Conservation (phyloP, 2,888 invertebrate species). For the Phorcus lineatus region DNA sequence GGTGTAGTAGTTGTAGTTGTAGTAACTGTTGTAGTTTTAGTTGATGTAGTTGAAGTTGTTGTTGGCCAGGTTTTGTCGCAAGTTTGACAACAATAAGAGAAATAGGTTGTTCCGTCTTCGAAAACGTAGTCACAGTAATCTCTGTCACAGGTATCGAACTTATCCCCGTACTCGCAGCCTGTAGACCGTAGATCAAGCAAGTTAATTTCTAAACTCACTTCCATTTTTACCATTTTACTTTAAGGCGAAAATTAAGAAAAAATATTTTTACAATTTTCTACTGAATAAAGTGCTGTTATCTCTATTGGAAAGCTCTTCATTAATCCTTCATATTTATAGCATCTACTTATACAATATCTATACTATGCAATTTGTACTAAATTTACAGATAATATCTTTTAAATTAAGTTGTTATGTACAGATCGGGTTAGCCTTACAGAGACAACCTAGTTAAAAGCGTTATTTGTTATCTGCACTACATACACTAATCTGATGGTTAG, state of each 20-base stretch:
- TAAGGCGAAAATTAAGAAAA: background rate
- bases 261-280: too few species aligned
- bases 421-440: too few species aligned
- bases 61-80: slow-evolving; percentile 33
- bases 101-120: background rate
- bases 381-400: too few species aligned
- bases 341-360: too few species aligned
- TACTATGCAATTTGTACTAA: too few species aligned
- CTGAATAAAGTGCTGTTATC: background rate
- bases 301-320: too few species aligned
- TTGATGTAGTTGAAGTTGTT: background rate
- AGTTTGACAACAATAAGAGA: slow-evolving; percentile 37
- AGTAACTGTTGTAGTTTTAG: background rate
- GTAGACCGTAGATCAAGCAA: background rate
- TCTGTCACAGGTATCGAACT: background rate
- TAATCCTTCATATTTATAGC: too few species aligned
- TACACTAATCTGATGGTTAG: too few species aligned
- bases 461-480: too few species aligned
- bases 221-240: background rate
- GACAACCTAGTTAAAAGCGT: too few species aligned
- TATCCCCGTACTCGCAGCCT: slow-evolving; percentile 24
- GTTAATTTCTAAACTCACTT: too few species aligned
- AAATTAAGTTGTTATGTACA: too few species aligned
- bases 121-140: background rate
- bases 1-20: background rate